Percentiles rank a stretch among this genome's conserved stretches.
These are phyloP conservation scores for Pterophyllum scalare DNA, from an alignment of 2,113 vertebrate genomes.

Conservation along the genomic window DNA sequence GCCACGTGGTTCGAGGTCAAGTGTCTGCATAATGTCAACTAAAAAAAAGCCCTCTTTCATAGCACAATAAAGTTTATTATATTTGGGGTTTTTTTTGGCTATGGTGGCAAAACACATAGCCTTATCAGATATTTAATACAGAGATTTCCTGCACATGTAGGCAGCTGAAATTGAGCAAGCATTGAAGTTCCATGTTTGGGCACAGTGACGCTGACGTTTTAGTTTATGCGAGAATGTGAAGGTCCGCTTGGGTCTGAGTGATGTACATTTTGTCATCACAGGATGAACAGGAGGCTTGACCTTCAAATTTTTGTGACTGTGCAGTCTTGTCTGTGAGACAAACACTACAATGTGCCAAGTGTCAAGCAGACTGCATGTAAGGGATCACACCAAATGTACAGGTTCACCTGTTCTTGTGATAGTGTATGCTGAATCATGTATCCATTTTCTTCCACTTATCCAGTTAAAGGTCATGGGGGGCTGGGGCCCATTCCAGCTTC, in stretches of 20 bases:
- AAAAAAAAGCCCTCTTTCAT: not conserved
- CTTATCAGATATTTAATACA: not conserved
- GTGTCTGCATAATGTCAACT: not conserved
- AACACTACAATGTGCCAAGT: too few species aligned
- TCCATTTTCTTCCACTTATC: too few species aligned
- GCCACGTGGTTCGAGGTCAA: not conserved
- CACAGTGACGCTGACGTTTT: not conserved
- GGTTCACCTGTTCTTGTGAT: not conserved
- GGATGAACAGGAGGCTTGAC: too few species aligned
- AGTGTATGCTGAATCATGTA: not conserved
- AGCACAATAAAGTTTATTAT: not conserved
- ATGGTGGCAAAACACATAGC: too few species aligned
- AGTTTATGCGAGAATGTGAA: not conserved
- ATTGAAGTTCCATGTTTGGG: not conserved
- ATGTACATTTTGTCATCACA: not conserved
- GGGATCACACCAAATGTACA: too few species aligned
- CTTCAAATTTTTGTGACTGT: too few species aligned
- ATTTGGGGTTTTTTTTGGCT: too few species aligned
- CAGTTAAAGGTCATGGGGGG: too few species aligned
- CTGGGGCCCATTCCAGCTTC: too few species aligned
- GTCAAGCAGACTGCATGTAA: too few species aligned
- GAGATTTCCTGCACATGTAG: not conserved
- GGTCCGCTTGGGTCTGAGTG: not conserved
- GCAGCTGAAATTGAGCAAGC: fast-evolving
- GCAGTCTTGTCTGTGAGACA: too few species aligned